A percentile compares a stretch with the other conserved stretches of the same genome.
Evolutionary conservation across 2,888 invertebrate genomes (phyloP).

Genomic region (Cerastoderma edule): DNA sequence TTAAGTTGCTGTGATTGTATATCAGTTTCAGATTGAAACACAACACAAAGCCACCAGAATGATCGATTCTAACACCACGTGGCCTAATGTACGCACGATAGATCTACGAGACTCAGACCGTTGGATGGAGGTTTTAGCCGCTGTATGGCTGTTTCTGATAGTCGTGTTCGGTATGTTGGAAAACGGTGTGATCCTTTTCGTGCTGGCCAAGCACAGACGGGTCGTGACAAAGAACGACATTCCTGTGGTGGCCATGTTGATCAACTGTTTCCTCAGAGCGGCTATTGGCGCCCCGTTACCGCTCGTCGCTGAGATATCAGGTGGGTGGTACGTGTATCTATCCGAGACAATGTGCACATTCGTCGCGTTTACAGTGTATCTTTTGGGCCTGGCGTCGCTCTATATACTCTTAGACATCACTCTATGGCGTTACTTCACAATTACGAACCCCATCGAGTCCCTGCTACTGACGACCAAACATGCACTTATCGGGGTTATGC

Average conservation of each 20-base stretch:
- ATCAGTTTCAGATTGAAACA: too few species aligned
- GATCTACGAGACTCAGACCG: too few species aligned
- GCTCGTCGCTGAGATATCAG: constrained; percentile 27
- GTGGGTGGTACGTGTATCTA: constrained; percentile 21
- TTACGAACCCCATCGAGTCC: neutral
- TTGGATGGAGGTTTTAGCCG: constrained; percentile 19
- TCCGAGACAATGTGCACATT: constrained; percentile 3
- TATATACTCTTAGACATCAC: constrained; percentile 26
- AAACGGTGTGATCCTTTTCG: constrained; percentile 7
- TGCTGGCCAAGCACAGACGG: constrained; percentile 15
- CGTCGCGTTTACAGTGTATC: constrained; percentile 25
- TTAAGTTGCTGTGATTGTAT: too few species aligned
- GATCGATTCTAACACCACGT: too few species aligned
- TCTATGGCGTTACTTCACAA: constrained; percentile 12
- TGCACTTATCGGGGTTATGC: neutral
- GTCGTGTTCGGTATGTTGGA: constrained; percentile 6
- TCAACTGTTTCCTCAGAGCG: constrained; percentile 10
- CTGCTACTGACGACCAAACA: neutral
- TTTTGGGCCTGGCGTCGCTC: constrained; percentile 28
- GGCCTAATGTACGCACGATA: too few species aligned
- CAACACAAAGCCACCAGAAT: too few species aligned
- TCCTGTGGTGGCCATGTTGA: constrained; percentile 14
- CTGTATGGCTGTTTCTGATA: constrained; percentile 14
- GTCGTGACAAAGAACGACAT: constrained; percentile 18
- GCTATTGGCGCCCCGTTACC: constrained; percentile 6